phyloP scores from a whole-genome alignment of 2,797 vertebrate species.

The Limnodromus scolopaceus region DNA sequence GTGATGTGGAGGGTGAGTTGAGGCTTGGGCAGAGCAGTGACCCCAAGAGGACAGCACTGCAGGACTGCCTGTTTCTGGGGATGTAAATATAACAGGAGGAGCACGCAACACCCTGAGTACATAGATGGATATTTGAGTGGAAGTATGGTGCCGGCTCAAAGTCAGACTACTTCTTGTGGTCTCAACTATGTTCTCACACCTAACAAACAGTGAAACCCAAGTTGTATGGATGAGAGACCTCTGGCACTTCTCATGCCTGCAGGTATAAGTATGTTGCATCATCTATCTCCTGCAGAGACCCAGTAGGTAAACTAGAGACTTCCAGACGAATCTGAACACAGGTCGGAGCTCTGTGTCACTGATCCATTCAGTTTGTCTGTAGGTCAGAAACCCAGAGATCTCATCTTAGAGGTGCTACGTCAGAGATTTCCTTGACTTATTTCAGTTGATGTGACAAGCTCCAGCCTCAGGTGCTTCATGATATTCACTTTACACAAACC shows the following conservation, averaged over 20 bases:
- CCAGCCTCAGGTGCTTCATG: neutral
- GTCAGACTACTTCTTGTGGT: neutral
- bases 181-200: neutral
- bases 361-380: neutral
- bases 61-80: neutral
- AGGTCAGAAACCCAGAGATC: neutral
- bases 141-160: neutral
- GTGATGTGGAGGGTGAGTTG: neutral
- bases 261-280: neutral
- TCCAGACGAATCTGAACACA: neutral
- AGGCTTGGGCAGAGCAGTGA: neutral
- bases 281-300: neutral
- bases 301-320: neutral
- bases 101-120: neutral
- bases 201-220: neutral
- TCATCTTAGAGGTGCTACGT: neutral
- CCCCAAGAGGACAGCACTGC: neutral
- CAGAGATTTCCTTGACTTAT: neutral
- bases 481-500: neutral
- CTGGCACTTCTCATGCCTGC: neutral
- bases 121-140: neutral
- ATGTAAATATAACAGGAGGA: neutral
- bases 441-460: neutral
- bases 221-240: neutral
- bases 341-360: neutral